Evolutionary conservation across 2,797 vertebrate species (phyloP), one percentile per base, ranked within the genome.

Genomic region (Lacerta agilis): DNA sequence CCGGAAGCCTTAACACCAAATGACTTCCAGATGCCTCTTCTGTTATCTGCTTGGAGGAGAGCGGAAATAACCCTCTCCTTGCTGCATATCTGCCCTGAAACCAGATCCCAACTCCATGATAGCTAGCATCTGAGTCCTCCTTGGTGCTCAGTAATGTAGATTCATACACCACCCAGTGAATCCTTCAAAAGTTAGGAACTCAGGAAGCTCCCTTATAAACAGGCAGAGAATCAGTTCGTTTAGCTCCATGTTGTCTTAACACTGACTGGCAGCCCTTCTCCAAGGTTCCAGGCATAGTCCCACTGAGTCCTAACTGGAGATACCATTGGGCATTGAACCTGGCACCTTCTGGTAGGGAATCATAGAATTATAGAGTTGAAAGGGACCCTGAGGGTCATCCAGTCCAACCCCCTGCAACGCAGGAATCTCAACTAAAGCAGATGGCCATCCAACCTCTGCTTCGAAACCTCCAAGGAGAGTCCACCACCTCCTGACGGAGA

Each of bases 21-120:
- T 89, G n/a, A 67, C 76, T 80, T 89, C 88, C 88, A 85, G 88
- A 85, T 89, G 83, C 55, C 58, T 58, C 29, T 4, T 25, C 69
- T 8, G 38, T 17, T 29, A 36, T 75, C 69, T 29, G 38, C 18
- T 71, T 6, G 23, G 36, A 43, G 18, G 38, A 9, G 55, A 18
- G 6, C 0, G 18, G 23, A 23, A 33, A 18, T 79, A 86, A 88
- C 49, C 76, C 76, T 49, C 38, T 88, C 36, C 9, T 41, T 29
- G 33, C 75, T 66, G 8, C 2, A 25, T 10, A 45, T 23, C 29
- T 10, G 45, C 33, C 45, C 33, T 29, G 15, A 9, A 36, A 58
- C 10, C 27, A 10, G 3, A 38, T 45, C 15, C 36, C 58, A 15
- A 29, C 7, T 43, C 27, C 20, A 43, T 11, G 33, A 3, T 15